These are phyloP conservation scores for Cremastinae sp. DNA, from an alignment of 2,888 invertebrate species.

Conservation along the genomic window DNA sequence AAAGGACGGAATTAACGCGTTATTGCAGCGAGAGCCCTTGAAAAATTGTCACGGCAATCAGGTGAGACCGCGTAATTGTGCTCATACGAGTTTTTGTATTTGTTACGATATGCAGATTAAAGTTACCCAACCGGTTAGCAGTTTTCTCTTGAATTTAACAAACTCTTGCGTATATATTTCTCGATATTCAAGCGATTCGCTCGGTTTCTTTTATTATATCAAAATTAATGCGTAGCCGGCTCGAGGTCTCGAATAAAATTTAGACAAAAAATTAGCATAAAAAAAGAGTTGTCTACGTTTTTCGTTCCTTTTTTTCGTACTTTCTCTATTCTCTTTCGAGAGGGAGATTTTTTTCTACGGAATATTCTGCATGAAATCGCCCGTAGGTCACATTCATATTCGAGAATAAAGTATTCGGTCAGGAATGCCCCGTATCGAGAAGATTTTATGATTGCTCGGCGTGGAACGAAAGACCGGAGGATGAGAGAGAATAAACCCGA, in stretches of 20 bases:
- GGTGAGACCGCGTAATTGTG: constrained; percentile 2
- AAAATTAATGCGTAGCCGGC: constrained; percentile 13
- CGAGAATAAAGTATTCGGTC: constrained; percentile 61
- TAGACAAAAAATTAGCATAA: background rate
- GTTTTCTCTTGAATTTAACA: constrained; percentile 48
- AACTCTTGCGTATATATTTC: constrained; percentile 39
- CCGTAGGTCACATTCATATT: constrained; percentile 25
- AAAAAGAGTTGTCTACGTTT: too few relatives aligned
- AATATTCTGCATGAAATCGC: background rate
- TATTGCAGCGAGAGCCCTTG: constrained; percentile 36
- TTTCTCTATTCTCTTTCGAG: background rate
- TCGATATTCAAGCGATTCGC: constrained; percentile 34
- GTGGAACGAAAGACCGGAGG: constrained; percentile 43
- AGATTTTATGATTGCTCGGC: constrained; percentile 65
- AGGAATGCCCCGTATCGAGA: constrained; percentile 63
- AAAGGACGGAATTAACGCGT: too few relatives aligned
- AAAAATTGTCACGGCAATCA: constrained; percentile 49
- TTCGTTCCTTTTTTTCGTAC: background rate
- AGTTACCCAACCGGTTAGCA: constrained; percentile 46
- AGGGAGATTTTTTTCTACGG: background rate
- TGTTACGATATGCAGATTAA: constrained; percentile 51
- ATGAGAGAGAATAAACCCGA: background rate
- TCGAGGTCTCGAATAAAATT: constrained; percentile 15
- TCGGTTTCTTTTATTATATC: constrained; percentile 30
- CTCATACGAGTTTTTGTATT: background rate